phyloP scores from a whole-genome alignment of 2,113 vertebrate species.

The Vidua macroura region DNA sequence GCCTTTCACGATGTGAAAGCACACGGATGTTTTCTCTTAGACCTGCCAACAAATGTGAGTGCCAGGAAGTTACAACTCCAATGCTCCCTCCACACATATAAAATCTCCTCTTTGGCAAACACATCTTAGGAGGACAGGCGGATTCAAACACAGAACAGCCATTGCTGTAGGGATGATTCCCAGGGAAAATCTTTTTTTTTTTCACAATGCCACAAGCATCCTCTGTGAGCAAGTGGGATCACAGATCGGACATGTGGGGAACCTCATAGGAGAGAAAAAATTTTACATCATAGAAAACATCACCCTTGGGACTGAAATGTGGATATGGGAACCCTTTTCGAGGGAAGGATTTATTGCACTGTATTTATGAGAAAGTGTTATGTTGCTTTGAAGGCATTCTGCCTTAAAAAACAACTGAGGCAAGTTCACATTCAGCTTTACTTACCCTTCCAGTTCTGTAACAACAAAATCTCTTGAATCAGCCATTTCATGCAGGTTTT shows the following conservation, averaged over 20 bases:
- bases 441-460: background rate
- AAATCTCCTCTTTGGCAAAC: conserved; percentile 34
- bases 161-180: background rate
- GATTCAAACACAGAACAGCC: background rate
- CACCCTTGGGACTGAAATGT: conserved; percentile 1
- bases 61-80: conserved; percentile 24
- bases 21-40: conserved; percentile 1
- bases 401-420: background rate
- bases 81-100: conserved; percentile 6
- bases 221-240: background rate
- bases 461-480: background rate
- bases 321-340: conserved; percentile 3
- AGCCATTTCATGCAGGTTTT: background rate
- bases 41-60: conserved; percentile 3
- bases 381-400: conserved; percentile 1
- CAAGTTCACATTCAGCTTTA: background rate
- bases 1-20: background rate
- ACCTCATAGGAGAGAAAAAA: background rate
- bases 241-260: background rate
- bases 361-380: conserved; percentile 16
- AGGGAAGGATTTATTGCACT: conserved; percentile 1
- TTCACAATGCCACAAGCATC: background rate
- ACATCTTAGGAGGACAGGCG: conserved; percentile 5
- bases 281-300: conserved; percentile 16
- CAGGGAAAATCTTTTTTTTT: background rate